Evolutionary conservation across 2,888 invertebrate genomes (phyloP).

Genomic region (Chromoteleia sp.): DNA sequence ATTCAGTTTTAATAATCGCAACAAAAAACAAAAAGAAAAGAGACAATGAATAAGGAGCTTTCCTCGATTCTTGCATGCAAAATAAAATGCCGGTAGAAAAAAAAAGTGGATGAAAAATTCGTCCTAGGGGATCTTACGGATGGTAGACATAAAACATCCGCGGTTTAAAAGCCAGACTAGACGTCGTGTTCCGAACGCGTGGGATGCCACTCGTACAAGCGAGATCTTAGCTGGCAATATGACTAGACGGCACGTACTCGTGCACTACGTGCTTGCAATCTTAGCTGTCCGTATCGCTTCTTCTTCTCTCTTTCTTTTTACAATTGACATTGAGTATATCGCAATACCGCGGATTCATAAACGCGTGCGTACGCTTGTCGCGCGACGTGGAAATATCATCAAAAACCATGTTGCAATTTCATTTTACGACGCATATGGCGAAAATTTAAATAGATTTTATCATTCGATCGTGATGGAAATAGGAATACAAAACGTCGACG

Average conservation of each 20-base stretch:
- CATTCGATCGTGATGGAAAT: constrained; percentile 7
- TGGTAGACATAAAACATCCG: constrained; percentile 40
- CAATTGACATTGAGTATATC: constrained; percentile 48
- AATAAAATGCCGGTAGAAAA: constrained; percentile 29
- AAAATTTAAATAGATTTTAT: constrained; percentile 14
- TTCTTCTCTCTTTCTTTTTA: constrained; percentile 9
- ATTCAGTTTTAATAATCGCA: too few species aligned
- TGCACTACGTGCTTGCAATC: constrained; percentile 56
- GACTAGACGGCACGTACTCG: constrained; percentile 48
- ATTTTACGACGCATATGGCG: not conserved
- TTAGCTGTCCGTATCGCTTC: constrained; percentile 17
- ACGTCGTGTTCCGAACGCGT: constrained; percentile 34
- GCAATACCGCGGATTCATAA: constrained; percentile 45
- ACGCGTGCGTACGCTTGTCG: constrained; percentile 6
- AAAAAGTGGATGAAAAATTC: constrained; percentile 39
- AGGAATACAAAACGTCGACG: too few species aligned
- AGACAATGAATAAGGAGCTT: not conserved
- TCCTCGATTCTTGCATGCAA: constrained; percentile 23
- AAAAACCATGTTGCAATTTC: constrained; percentile 24
- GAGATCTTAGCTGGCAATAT: constrained; percentile 38
- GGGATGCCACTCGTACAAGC: constrained; percentile 28
- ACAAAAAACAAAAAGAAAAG: too few species aligned
- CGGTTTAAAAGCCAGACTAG: constrained; percentile 53
- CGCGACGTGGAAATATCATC: constrained; percentile 11
- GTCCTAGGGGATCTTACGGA: constrained; percentile 6